Conservation (phyloP, 2,113 vertebrate species). For the Globicephala melas region DNA sequence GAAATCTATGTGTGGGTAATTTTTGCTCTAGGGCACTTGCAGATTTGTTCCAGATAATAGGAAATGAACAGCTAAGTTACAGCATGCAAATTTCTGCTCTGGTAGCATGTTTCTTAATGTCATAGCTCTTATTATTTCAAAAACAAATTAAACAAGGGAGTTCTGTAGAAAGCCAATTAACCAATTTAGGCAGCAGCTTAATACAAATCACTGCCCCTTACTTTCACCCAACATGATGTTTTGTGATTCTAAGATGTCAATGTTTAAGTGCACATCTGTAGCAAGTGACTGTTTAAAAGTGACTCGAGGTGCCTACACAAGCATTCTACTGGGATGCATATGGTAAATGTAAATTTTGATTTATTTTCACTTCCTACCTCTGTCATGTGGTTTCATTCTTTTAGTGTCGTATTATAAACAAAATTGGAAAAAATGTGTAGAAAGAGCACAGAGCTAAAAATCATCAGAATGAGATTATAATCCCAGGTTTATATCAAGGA, state of each 20-base stretch:
- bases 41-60: slow-evolving; percentile 55
- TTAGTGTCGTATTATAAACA: slow-evolving; percentile 39
- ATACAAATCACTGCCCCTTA: slow-evolving; percentile 59
- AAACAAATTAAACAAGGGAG: slow-evolving; percentile 58
- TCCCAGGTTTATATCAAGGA: not conserved
- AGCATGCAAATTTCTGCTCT: slow-evolving; percentile 40
- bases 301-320: slow-evolving; percentile 6
- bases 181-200: slow-evolving; percentile 54
- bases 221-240: slow-evolving; percentile 40
- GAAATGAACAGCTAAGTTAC: slow-evolving; percentile 15
- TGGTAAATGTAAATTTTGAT: not conserved
- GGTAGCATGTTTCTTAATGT: slow-evolving; percentile 39
- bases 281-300: slow-evolving; percentile 30
- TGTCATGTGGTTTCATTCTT: not conserved
- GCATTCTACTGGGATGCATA: not conserved
- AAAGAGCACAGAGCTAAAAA: not conserved
- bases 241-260: slow-evolving; percentile 39
- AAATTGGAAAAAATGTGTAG: not conserved
- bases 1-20: slow-evolving; percentile 32
- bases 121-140: slow-evolving; percentile 49
- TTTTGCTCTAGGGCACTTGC: slow-evolving; percentile 27
- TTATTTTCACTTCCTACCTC: not conserved
- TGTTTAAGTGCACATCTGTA: slow-evolving; percentile 9
- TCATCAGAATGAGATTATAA: not conserved
- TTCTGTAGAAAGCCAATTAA: slow-evolving; percentile 69